Evolutionary conservation across 2,888 invertebrate genomes (phyloP), one percentile per base, ranked within the genome.

Genomic region (Hypsopygia costalis): DNA sequence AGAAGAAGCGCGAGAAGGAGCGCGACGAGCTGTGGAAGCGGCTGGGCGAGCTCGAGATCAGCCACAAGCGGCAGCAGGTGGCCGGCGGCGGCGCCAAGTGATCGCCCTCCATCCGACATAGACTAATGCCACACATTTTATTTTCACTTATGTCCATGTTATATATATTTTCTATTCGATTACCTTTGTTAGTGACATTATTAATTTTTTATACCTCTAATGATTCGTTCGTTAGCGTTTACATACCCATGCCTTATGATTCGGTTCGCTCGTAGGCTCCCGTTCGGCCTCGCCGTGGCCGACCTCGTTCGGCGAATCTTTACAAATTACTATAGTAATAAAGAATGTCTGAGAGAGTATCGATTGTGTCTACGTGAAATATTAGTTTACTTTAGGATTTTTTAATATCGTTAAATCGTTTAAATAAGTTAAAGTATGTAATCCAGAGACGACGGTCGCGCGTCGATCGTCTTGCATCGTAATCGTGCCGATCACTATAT

Each of bases 1-100:
- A 91, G 96, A 98, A 91, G 95, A 97, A 91, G 95, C 97, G 91
- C 91, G 97, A 88, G 96, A 98, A 92, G 93, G 98, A 91, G 96
- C 99, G 91, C 91, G 98, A 83, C 82, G 99, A 99, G 88, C 90
- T 99, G 82, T 99, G 99, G 99, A 97, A 96, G 91, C 95, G 93
- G 89, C 91, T 97, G 85, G 94, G 94, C 72, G 96, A 97, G 91
- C 91, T 97, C 90, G 97, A 97, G 92, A 90, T 95, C 77, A 91
- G 90, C 86, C 90, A 90, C 81, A 89, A 83, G 82, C 90, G 90
- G 69, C 85, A 80, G 69, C 57, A 52, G 61, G 63, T 68, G 16
- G n/a, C n/a, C n/a, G 16, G 16, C 52, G 60, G 57, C 60, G 57
- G 21, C 55, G 64, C 91, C 93, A 80, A 83, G 77, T 82, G 82